Percentiles rank a stretch among this genome's conserved stretches.
These are phyloP conservation scores for Meloidogyne floridensis DNA, from an alignment of 1,140 invertebrate species.

Conservation along the genomic window DNA sequence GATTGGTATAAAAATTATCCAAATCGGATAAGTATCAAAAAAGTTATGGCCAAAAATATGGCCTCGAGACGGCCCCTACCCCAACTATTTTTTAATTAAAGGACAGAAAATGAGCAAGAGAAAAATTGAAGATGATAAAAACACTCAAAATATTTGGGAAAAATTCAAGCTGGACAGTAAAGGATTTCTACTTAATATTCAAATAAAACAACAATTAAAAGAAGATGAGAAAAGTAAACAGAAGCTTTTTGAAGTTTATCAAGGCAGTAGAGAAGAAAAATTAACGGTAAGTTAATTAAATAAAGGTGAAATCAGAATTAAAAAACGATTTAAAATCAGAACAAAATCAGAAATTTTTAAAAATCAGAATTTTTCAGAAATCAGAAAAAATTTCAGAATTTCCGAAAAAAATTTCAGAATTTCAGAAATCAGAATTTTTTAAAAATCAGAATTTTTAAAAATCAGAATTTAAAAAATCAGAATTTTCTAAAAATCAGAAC, in stretches of 20 bases:
- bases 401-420: no score
- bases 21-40: no score
- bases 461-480: no score
- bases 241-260: not conserved
- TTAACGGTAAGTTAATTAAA: not conserved
- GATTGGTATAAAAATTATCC: no score
- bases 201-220: not conserved
- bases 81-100: not conserved
- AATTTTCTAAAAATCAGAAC: no score
- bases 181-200: constrained; percentile 6
- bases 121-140: not conserved
- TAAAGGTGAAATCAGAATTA: not conserved
- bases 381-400: no score
- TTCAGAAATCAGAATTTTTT: no score
- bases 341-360: not conserved
- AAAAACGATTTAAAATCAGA: not conserved
- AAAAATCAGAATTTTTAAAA: no score
- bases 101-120: not conserved
- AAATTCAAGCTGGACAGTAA: not conserved
- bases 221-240: not conserved
- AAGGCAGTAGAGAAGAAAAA: not conserved
- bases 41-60: no score
- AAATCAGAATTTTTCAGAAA: no score
- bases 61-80: no score
- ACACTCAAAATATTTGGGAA: not conserved